Evolutionary conservation across 2,888 invertebrate genomes (phyloP).

Genomic region (Amblyjoppa fuscipennis): DNA sequence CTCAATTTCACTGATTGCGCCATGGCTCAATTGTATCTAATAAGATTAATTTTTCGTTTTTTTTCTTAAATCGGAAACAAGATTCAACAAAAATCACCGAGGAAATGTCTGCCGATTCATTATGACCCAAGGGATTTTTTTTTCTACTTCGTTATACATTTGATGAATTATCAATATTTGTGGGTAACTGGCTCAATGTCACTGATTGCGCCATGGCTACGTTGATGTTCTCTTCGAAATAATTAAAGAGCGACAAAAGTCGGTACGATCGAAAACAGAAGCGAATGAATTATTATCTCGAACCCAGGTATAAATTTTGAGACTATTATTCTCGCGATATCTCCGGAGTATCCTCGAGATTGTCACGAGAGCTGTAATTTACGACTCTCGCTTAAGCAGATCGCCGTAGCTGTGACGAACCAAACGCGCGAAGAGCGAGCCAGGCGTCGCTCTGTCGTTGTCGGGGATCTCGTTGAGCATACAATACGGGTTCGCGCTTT

Average conservation of each 20-base stretch:
- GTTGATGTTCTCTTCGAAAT: not conserved
- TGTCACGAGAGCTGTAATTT: constrained; percentile 11
- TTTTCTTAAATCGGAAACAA: not conserved
- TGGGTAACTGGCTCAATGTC: constrained; percentile 31
- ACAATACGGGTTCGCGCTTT: not conserved
- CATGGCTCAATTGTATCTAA: too few relatives aligned
- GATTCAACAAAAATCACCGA: not conserved
- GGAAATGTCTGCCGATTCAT: too few relatives aligned
- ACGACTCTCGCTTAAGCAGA: not conserved
- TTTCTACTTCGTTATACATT: not conserved
- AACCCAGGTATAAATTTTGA: constrained; percentile 2
- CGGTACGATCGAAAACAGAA: not conserved
- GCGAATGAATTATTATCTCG: not conserved
- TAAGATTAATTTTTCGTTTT: not conserved
- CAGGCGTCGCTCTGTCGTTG: constrained; percentile 4
- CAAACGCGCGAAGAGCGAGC: not conserved
- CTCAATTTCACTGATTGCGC: constrained; percentile 13
- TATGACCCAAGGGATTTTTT: not conserved
- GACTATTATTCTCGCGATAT: constrained; percentile 29
- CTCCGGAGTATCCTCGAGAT: constrained; percentile 21
- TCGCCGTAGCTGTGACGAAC: constrained; percentile 3
- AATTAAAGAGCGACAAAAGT: not conserved
- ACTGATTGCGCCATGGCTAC: not conserved
- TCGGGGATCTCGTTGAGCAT: constrained; percentile 11
- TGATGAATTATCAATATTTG: constrained; percentile 6